Conservation (phyloP, 2,113 vertebrate species). For the Sander lucioperca region DNA sequence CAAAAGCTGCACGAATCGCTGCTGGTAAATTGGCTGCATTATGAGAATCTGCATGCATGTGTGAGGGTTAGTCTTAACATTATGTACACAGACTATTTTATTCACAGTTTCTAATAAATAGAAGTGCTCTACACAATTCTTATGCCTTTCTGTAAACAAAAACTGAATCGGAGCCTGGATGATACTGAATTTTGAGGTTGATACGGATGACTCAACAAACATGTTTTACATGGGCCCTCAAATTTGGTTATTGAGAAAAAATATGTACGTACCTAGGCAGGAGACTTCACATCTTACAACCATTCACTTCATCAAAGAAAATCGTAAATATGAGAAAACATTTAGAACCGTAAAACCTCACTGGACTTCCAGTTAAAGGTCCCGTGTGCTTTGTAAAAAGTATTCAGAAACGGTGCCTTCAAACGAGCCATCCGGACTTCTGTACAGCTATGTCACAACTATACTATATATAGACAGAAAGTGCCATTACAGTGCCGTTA, state of each 20-base stretch:
- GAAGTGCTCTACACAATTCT: background rate
- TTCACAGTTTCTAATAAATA: background rate
- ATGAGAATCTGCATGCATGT: background rate
- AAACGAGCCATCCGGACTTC: too few relatives aligned
- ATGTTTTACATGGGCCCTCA: background rate
- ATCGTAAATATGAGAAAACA: background rate
- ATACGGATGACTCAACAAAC: too few relatives aligned
- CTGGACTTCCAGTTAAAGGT: background rate
- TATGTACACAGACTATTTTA: background rate
- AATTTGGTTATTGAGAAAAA: background rate
- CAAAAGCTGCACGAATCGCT: constrained; percentile 95
- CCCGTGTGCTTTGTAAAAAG: too few relatives aligned
- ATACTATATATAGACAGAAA: too few relatives aligned
- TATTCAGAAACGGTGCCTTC: too few relatives aligned
- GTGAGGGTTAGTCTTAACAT: too few relatives aligned
- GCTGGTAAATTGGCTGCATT: constrained; percentile 85
- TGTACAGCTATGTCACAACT: too few relatives aligned
- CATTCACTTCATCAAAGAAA: background rate
- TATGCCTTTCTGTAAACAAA: background rate
- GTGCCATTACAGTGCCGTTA: too few relatives aligned
- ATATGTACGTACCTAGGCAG: background rate
- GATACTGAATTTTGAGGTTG: background rate
- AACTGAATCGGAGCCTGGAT: background rate
- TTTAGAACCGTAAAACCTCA: background rate
- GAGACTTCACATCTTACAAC: background rate